phyloP scores from a whole-genome alignment of 2,113 vertebrate genomes.

The Promerops cafer region DNA sequence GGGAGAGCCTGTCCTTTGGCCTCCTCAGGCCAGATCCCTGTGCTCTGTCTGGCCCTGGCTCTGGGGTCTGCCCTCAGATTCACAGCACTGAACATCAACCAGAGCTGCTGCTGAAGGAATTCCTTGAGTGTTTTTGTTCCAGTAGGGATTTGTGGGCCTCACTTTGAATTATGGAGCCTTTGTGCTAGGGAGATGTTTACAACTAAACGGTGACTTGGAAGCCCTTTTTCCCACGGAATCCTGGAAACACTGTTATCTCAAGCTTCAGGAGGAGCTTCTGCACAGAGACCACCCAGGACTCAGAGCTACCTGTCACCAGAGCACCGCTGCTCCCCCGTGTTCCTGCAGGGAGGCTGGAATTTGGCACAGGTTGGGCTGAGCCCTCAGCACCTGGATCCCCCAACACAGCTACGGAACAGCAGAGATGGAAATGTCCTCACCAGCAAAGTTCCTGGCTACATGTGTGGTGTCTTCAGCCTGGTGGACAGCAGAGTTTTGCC shows the following conservation, averaged over 20 bases:
- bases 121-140: neutral
- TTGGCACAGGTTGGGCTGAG: neutral
- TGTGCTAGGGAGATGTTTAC: neutral
- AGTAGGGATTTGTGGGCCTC: neutral
- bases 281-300: neutral
- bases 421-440: neutral
- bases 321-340: neutral
- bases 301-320: neutral
- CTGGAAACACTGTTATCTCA: neutral
- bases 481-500: neutral
- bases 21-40: neutral
- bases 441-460: accelerated
- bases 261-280: neutral
- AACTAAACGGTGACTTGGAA: neutral
- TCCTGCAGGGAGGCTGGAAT: neutral
- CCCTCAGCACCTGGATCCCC: neutral
- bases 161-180: neutral
- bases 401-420: neutral
- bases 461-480: neutral
- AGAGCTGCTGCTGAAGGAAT: neutral
- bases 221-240: neutral
- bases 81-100: neutral
- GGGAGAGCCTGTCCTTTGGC: neutral
- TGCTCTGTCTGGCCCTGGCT: neutral
- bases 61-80: neutral